Evolutionary conservation across 2,888 invertebrate species (phyloP), one percentile per base, ranked within the genome.

Genomic region (Heliconius ethilla): DNA sequence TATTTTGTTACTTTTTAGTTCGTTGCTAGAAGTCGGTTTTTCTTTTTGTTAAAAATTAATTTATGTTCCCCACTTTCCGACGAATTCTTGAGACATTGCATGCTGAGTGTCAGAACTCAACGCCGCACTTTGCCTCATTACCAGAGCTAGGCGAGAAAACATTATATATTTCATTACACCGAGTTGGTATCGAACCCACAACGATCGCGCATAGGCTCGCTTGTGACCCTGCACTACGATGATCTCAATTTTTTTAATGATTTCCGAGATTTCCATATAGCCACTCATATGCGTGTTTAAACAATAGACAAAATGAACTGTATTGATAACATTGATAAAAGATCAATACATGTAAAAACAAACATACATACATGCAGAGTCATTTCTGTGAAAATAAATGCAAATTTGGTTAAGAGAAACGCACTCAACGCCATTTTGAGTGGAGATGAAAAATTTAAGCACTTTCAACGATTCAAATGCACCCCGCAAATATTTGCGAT

Each of bases 401-500:
- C 55, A 72, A 72, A 72, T 72, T 72, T 33, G n/a, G 51, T 55
- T 72, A 33, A 55, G 29, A 27, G 22, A 40, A 25, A 63, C 63
- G 18, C 73, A 62, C 63, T 63, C 40, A 18, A 74, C 22, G 40
- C 59, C 73, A 13, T 74, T 74, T 74, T 63, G 63, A 63, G 62
- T 66, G 66, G 37, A 37, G 66, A 72, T 77, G 51, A 77, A 77
- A 73, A 77, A 77, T 77, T 66, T 66, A 77, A 73, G 67, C 55
- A 67, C 67, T 73, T 40, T 63, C 73, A 74, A 37, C 63, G 73
- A 74, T 62, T 74, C 73, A 62, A 77, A 73, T 73, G 77, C 73
- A 55, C 77, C 77, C 62, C 40, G 67, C 76, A 65, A 78, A 78
- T 75, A 66, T 78, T 78, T 78, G 78, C 75, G 70, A 78, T 70